These are phyloP conservation scores for Uria lomvia DNA, from an alignment of 2,113 vertebrate species.

Conservation along the genomic window DNA sequence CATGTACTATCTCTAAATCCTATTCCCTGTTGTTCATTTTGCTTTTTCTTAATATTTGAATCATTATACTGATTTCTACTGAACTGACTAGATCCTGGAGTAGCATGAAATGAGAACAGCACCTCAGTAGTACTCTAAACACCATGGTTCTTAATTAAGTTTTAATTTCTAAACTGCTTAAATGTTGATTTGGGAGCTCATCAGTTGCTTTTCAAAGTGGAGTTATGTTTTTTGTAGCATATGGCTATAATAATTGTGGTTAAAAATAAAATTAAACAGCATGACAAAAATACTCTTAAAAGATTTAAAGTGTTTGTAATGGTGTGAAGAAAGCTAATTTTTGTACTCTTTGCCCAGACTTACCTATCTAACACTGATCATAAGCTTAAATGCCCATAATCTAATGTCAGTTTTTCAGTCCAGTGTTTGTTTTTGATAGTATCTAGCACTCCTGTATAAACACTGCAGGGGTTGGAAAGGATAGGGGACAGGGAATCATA, in stretches of 20 bases:
- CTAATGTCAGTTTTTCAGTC: background rate
- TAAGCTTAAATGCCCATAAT: background rate
- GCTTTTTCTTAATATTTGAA: background rate
- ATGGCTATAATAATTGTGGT: background rate
- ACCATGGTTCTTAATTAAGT: background rate
- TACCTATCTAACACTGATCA: background rate
- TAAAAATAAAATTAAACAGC: background rate
- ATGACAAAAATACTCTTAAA: background rate
- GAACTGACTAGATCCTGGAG: background rate
- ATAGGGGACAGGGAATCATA: rapidly evolving
- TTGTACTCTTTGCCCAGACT: background rate
- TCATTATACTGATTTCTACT: background rate
- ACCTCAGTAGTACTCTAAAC: background rate
- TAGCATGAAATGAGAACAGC: background rate
- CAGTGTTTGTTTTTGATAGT: background rate
- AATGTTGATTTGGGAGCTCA: background rate
- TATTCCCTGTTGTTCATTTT: slow-evolving; percentile 12
- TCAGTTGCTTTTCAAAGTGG: background rate
- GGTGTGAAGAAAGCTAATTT: background rate
- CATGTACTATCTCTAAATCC: background rate
- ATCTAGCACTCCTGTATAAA: background rate
- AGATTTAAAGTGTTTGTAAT: background rate
- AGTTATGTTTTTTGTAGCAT: background rate
- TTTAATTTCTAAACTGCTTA: slow-evolving; percentile 30
- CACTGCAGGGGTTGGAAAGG: background rate